Conservation (phyloP, 2,888 invertebrate genomes). For the Muschampia plurimacula region DNA sequence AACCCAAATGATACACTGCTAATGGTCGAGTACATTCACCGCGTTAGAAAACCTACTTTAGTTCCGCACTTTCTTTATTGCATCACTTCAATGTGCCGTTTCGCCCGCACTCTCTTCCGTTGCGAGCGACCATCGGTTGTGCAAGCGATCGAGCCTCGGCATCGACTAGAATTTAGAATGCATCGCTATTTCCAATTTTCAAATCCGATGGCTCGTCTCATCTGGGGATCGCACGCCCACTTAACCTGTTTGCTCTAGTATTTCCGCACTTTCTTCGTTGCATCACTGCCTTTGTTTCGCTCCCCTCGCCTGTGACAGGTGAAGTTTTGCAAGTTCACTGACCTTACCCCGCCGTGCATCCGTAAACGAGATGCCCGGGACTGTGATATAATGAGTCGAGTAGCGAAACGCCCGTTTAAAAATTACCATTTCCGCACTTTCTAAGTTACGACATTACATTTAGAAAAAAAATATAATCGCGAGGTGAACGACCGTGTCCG, state of each 20-base stretch:
- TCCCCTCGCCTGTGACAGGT: slow-evolving; percentile 76
- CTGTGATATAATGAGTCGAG: slow-evolving; percentile 73
- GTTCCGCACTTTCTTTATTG: slow-evolving; percentile 85
- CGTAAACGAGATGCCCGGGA: slow-evolving; percentile 67
- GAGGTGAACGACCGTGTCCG: slow-evolving; percentile 73
- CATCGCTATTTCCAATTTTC: slow-evolving; percentile 46
- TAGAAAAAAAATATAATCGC: slow-evolving; percentile 65
- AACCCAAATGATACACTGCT: slow-evolving; percentile 77
- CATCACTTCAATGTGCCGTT: slow-evolving; percentile 79
- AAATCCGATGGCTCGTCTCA: slow-evolving; percentile 48
- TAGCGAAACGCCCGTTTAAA: slow-evolving; percentile 68
- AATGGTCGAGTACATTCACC: slow-evolving; percentile 82
- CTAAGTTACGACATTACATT: slow-evolving; percentile 77
- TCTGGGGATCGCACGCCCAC: slow-evolving; percentile 41
- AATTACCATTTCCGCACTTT: slow-evolving; percentile 81
- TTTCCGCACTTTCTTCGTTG: slow-evolving; percentile 74
- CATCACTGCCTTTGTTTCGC: slow-evolving; percentile 65
- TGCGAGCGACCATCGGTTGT: slow-evolving; percentile 55
- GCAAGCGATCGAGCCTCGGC: slow-evolving; percentile 63
- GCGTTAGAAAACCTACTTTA: slow-evolving; percentile 82
- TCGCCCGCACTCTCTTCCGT: slow-evolving; percentile 80
- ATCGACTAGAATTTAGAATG: slow-evolving; percentile 60
- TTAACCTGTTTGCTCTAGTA: slow-evolving; percentile 51
- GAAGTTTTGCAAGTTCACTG: slow-evolving; percentile 82
- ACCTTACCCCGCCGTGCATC: slow-evolving; percentile 70